These are phyloP conservation scores for Conchocele bisecta DNA, from an alignment of 2,888 invertebrate genomes.

Conservation along the genomic window DNA sequence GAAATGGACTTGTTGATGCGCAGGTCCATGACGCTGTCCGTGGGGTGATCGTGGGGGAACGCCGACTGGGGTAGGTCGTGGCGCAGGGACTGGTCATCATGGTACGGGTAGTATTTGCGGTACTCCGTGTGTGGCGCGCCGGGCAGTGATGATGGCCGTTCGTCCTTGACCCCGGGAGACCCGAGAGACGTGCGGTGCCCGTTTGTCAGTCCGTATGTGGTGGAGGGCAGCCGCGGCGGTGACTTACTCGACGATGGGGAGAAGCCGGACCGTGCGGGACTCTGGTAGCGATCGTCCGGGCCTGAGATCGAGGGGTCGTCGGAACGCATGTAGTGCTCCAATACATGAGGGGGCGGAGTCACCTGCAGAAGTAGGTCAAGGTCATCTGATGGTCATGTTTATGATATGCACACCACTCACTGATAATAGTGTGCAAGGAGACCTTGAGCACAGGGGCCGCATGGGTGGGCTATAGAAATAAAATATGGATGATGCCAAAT, in stretches of 20 bases:
- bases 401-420: too few relatives aligned
- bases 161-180: slow-evolving; percentile 48
- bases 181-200: slow-evolving; percentile 28
- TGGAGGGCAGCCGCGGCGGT: slow-evolving; percentile 46
- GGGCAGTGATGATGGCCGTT: slow-evolving; percentile 40
- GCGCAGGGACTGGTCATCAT: slow-evolving; percentile 51
- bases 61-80: slow-evolving; percentile 50
- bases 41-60: slow-evolving; percentile 20
- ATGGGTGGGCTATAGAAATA: too few relatives aligned
- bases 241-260: slow-evolving; percentile 57
- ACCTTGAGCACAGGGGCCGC: too few relatives aligned
- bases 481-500: too few relatives aligned
- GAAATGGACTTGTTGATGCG: slow-evolving; percentile 73
- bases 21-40: slow-evolving; percentile 74
- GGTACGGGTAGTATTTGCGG: slow-evolving; percentile 42
- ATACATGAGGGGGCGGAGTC: slow-evolving; percentile 41
- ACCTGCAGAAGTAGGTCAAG: slow-evolving; percentile 47
- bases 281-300: slow-evolving; percentile 25
- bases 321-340: slow-evolving; percentile 19
- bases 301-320: slow-evolving; percentile 14
- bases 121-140: slow-evolving; percentile 23
- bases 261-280: slow-evolving; percentile 45
- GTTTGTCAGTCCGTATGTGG: slow-evolving; percentile 42
- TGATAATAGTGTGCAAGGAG: too few relatives aligned
- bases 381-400: too few relatives aligned